Base-by-base conservation (phyloP, 2,888 invertebrate genomes). In the Epiblema foenella region DNA sequence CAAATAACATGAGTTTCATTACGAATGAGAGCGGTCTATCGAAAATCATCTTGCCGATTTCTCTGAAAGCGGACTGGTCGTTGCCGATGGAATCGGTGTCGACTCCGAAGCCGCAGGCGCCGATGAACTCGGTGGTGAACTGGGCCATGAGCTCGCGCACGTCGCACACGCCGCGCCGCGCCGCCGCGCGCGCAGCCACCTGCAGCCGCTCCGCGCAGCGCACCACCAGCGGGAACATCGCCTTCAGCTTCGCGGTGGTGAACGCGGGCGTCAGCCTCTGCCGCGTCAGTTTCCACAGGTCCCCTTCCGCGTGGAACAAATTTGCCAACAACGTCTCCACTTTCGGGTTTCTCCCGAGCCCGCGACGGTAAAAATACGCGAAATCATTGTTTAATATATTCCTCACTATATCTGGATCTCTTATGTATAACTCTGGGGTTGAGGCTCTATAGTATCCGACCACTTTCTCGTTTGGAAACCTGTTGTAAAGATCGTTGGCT, bases 211-310 rank as follows among this genome's bases (percentile, higher is more conserved):
- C 84, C 0, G 91, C 85, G 64, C 90, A 86, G 15, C 85, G 79
- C 24, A 88, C 81, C 2, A 91, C 80, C 24, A 91, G 76, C 1
- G 91, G 91, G 60, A 89, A 91, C 91, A 91, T 91, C 4, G 78
- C 83, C 68, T 85, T 88, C 39, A 91, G 74, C 69, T 90, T 90
- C 2, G 87, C 85, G 0, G 84, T 86, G 0, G 90, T 90, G 69
- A 91, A 91, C 0, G 89, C 85, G 0, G 89, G 81, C n/a, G 91
- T 89, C 17, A 91, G 65, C 9, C 87, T 83, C 69, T 90, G 87
- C 0, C 91, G 81, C 15, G 88, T 68, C 11, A 90, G 76, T 72
- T 84, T 89, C 91, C 91, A 91, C 4, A 66, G 60, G 59, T 91
- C 91, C 0, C 90, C 90, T 29, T 90, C 87, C 7, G 68, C 82